Evolutionary conservation across 2,888 invertebrate genomes (phyloP).

Genomic region (Hemaris fuciformis): DNA sequence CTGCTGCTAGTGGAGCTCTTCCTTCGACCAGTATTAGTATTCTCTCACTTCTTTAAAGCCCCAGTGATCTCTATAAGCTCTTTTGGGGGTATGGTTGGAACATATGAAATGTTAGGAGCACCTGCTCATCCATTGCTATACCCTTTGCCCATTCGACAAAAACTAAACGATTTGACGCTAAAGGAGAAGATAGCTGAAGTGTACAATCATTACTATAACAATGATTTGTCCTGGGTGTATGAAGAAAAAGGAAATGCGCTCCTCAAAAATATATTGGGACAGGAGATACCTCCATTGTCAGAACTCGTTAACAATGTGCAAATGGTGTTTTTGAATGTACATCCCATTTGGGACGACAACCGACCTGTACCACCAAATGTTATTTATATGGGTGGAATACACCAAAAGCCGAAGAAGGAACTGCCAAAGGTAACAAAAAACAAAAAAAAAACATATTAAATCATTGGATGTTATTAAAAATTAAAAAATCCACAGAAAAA

Average conservation of each 20-base stretch:
- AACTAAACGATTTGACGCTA: slow-evolving; percentile 31
- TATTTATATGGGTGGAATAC: slow-evolving; percentile 59
- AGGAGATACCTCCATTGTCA: slow-evolving; percentile 26
- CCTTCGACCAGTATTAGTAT: slow-evolving; percentile 30
- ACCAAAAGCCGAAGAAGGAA: slow-evolving; percentile 42
- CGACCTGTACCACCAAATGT: slow-evolving; percentile 59
- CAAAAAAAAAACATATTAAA: background rate
- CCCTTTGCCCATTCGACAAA: slow-evolving; percentile 30
- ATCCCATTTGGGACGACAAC: slow-evolving; percentile 50
- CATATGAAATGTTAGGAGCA: slow-evolving; percentile 33
- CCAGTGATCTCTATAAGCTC: slow-evolving; percentile 56
- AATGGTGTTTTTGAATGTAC: slow-evolving; percentile 57
- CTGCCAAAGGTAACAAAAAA: slow-evolving; percentile 56
- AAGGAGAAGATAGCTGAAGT: slow-evolving; percentile 40
- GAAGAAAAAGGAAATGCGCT: slow-evolving; percentile 26
- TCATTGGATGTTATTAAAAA: too few species aligned
- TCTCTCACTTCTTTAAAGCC: slow-evolving; percentile 42
- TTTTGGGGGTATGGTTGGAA: slow-evolving; percentile 28
- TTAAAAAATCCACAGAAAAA: too few species aligned
- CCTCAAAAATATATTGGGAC: slow-evolving; percentile 33
- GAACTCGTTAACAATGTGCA: slow-evolving; percentile 40
- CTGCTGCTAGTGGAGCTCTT: slow-evolving; percentile 46
- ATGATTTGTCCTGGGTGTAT: slow-evolving; percentile 16
- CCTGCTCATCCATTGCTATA: slow-evolving; percentile 41
- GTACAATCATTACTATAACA: slow-evolving; percentile 18